These are phyloP conservation scores for Notospermus geniculatus DNA, from an alignment of 1,140 invertebrate species.

Conservation along the genomic window DNA sequence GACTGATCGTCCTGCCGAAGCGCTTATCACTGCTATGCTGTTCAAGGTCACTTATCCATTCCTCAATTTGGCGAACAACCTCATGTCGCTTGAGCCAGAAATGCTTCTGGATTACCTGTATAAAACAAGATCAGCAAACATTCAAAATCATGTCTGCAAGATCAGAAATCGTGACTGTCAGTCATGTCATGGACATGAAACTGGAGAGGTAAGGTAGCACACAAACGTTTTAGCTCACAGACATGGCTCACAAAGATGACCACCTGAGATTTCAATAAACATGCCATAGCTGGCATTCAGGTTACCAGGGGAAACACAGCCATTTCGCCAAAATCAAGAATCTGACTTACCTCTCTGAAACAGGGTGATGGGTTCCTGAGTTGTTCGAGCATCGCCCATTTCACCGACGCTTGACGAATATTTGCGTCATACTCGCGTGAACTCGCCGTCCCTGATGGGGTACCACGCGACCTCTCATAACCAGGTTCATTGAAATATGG, in stretches of 20 bases:
- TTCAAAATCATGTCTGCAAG: background rate
- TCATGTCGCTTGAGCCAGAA: constrained; percentile 93
- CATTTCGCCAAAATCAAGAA: background rate
- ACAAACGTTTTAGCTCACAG: no score
- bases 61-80: constrained; percentile 82
- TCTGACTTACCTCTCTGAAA: constrained; percentile 77
- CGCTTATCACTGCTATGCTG: constrained; percentile 71
- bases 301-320: background rate
- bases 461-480: constrained; percentile 88
- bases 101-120: constrained; percentile 84
- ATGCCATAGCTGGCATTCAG: background rate
- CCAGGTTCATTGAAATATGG: constrained; percentile 99
- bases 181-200: background rate
- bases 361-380: constrained; percentile 86
- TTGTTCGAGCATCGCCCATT: constrained; percentile 95
- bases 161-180: background rate
- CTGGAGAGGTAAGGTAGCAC: no score
- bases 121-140: constrained; percentile 23
- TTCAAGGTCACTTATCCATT: constrained; percentile 86
- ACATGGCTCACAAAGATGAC: background rate
- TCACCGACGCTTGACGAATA: constrained; percentile 90
- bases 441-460: constrained; percentile 81
- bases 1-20: constrained; percentile 67
- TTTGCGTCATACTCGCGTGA: constrained; percentile 90
- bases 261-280: background rate